A percentile compares a stretch with the other conserved stretches of the same genome.
Evolutionary conservation across 2,888 invertebrate species (phyloP).

Genomic region (Eristalis intricaria): DNA sequence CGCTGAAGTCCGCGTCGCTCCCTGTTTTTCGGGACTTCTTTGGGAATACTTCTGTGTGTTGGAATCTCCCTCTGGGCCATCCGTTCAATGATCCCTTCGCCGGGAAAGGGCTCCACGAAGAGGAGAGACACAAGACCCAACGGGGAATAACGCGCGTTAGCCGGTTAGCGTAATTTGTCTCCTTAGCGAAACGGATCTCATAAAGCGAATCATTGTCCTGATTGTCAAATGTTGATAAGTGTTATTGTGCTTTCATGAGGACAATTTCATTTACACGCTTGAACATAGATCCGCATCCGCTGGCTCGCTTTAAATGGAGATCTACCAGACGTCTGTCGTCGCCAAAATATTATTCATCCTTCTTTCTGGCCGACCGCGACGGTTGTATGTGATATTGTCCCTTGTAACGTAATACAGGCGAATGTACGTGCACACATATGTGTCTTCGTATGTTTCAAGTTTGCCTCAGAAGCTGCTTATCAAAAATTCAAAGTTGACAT

Average conservation of each 20-base stretch:
- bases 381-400: neutral
- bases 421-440: constrained; percentile 13
- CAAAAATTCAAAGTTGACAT: constrained; percentile 71
- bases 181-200: constrained; percentile 34
- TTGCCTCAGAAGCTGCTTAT: constrained; percentile 59
- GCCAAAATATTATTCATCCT: constrained; percentile 51
- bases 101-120: neutral
- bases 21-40: neutral
- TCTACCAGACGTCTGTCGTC: constrained; percentile 57
- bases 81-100: constrained; percentile 61
- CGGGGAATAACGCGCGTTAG: constrained; percentile 29
- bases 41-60: neutral
- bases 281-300: constrained; percentile 43
- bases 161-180: constrained; percentile 39
- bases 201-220: constrained; percentile 60
- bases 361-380: neutral
- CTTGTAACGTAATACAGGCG: constrained; percentile 27
- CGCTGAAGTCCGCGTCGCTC: neutral
- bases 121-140: neutral
- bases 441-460: constrained; percentile 55
- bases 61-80: constrained; percentile 20
- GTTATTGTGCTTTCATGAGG: constrained; percentile 64
- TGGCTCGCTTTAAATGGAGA: constrained; percentile 22
- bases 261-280: constrained; percentile 68
- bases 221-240: constrained; percentile 65